Conservation (phyloP, 2,113 vertebrate species). For the Macaca nemestrina region DNA sequence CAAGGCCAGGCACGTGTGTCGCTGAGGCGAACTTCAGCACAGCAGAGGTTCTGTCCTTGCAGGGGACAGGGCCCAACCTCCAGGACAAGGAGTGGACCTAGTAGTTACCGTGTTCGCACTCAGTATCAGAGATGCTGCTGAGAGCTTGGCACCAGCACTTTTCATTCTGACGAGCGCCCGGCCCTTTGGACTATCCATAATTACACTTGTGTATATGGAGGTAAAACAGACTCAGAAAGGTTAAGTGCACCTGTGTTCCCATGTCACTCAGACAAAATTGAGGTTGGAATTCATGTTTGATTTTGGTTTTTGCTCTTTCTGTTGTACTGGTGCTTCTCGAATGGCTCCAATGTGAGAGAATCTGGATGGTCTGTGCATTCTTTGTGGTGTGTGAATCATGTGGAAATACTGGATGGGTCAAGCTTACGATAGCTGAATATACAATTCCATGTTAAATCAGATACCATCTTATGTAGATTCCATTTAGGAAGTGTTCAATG, state of each 20-base stretch:
- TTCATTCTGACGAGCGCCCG: background rate
- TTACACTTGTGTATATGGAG: background rate
- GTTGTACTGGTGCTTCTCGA: background rate
- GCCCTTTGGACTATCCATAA: background rate
- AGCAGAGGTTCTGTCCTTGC: background rate
- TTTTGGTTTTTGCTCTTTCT: background rate
- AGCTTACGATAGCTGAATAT: background rate
- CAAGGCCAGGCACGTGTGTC: fast-evolving
- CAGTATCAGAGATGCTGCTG: background rate
- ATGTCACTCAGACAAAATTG: background rate
- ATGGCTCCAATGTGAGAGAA: background rate
- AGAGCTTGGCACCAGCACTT: background rate
- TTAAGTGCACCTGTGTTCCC: background rate
- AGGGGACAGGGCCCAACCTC: fast-evolving
- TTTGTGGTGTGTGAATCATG: background rate
- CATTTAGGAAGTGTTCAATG: background rate
- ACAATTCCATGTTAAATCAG: background rate
- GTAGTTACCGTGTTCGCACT: no score
- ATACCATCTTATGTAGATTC: background rate
- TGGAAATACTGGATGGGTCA: background rate
- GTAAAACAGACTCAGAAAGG: background rate
- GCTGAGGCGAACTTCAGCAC: background rate
- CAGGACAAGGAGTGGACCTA: background rate
- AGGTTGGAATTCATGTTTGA: background rate
- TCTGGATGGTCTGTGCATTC: background rate